Base-by-base conservation (phyloP, 2,797 vertebrate genomes). In the Rhodeus uyekii region DNA sequence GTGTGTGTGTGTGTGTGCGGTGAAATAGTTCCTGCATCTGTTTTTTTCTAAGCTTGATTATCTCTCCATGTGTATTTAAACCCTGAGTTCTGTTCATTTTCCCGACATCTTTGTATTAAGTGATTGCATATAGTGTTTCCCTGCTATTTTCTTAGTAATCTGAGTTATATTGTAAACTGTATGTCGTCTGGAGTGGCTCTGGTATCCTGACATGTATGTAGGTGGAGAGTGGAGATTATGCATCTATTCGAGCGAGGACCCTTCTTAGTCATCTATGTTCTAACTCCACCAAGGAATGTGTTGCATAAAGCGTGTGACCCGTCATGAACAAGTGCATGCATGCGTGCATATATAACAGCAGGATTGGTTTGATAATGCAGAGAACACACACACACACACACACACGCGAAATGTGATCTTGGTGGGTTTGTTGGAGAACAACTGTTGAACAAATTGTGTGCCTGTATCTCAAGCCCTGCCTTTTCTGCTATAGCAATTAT, bases 271-370 rank as follows among this genome's bases (percentile, higher is more conserved):
- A 55, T 65, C 61, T 74, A 19, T 75, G 44, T 65, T 64, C 53
- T 44, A 48, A 81, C 69, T 75, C 60, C 60, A 74, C 71, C 46
- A 75, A 81, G 80, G 44, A 75, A 81, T 81, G 80, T 55, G 24
- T 55, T 53, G 60, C 44, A 74, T 55, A 29, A 65, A 42, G 60
- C 34, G 3, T 29, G 55, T 55, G 18, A 48, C 22, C 78, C 1
- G 3, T 65, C 44, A 32, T 55, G 18, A 42, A 65, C 34, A 81
- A 50, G 71, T 53, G 60, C 24, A 81, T 36, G 38, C 60, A 50
- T 50, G 44, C 34, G 5, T 81, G 29, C 55, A 50, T 16, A 61
- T 32, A 38, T 55, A 60, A 80, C 19, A 61, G 22, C 42, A 48
- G 69, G 55, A n/a, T n/a, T 63, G 55, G 27, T 50, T 38, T 1